These are phyloP conservation scores for Brachynemurus nebulosus DNA, from an alignment of 2,888 invertebrate species.

Conservation along the genomic window DNA sequence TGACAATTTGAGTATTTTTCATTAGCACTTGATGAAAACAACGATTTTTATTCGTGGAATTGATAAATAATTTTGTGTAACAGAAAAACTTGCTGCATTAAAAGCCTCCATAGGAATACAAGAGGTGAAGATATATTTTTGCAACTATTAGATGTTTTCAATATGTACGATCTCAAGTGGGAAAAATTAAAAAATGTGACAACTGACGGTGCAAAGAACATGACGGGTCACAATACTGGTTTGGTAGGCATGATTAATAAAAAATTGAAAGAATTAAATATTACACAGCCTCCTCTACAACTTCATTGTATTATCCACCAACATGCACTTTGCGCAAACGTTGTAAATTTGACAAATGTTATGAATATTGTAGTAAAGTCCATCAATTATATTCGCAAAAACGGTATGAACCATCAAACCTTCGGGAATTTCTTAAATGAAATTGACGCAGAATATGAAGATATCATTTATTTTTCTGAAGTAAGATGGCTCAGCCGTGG, in stretches of 20 bases:
- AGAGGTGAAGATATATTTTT: conserved; percentile 15
- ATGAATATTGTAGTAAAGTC: conserved; percentile 6
- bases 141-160: conserved; percentile 11
- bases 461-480: conserved; percentile 9
- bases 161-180: conserved; percentile 12
- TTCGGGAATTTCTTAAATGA: conserved; percentile 5
- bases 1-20: conserved; percentile 6
- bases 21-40: not conserved
- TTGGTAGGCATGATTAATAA: conserved; percentile 10
- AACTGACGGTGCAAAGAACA: conserved; percentile 16
- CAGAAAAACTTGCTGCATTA: conserved; percentile 11
- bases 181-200: conserved; percentile 14
- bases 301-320: conserved; percentile 7
- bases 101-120: conserved; percentile 10
- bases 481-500: conserved; percentile 8
- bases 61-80: conserved; percentile 13
- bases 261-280: conserved; percentile 1
- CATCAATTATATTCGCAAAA: not conserved
- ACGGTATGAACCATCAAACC: conserved; percentile 5
- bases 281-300: not conserved
- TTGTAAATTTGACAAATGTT: conserved; percentile 8
- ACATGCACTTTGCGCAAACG: conserved; percentile 8
- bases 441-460: conserved; percentile 10
- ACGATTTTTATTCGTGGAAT: conserved; percentile 11
- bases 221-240: conserved; percentile 15